Evolutionary conservation across 2,797 vertebrate genomes (phyloP), one percentile per base, ranked within the genome.

Genomic region (Galago senegalensis): DNA sequence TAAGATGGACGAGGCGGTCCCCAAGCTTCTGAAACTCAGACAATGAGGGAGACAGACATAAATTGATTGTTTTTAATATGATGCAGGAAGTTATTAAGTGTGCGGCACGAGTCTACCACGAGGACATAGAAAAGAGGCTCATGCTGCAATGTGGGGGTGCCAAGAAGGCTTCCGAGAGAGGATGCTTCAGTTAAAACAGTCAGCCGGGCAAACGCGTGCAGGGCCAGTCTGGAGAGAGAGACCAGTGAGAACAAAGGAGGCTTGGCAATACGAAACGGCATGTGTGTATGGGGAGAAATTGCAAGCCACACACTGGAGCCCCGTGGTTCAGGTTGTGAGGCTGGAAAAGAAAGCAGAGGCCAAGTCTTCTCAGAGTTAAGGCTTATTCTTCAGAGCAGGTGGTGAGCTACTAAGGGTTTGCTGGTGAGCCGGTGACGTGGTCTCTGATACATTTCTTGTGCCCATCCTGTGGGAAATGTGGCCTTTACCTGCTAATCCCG

Each of bases 221-320:
- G 43, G 69, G 56, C 14, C 11, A 46, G 43, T 46, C 56, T 20
- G 1, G 8, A 86, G 20, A 70, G 75, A 75, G 46, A 67, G 29
- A 31, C 16, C 10, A 58, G 53, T 13, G 8, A 23, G 40, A 25
- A 34, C 17, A 58, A 25, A 49, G 75, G 37, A 53, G 31, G n/a
- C 61, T 20, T 1, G 9, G n/a, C 14, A 4, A 9, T 8, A 37
- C 4, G 13, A 21, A 65, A 31, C 4, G 37, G 86, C 65, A 23
- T 16, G 23, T 7, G 3, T 13, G 16, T 5, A 46, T 0, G 1
- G 31, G 46, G 58, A 70, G 60, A 81, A 31, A 7, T 18, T 3
- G 63, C 3, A 37, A n/a, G n/a, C 29, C 46, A 13, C 5, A 27
- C n/a, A 11, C 29, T 21, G 2, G 21, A 63, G 23, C 61, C 56